Base-by-base conservation (phyloP, 2,888 invertebrate species). In the Drosophila meridionalis region DNA sequence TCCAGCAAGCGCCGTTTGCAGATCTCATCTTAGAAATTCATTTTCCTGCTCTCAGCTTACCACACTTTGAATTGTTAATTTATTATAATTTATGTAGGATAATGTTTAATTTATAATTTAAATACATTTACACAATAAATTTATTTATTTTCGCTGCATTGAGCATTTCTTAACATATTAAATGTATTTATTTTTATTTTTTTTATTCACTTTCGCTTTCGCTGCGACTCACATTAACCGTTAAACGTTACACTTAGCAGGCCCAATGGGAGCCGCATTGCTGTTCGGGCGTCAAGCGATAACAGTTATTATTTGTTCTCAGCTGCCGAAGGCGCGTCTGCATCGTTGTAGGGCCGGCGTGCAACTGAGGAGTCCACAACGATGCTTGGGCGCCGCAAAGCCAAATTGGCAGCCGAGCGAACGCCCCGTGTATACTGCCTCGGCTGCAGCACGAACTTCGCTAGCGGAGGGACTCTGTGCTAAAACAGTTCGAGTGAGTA, bases 281-380 rank as follows among this genome's bases (percentile, higher is more conserved):
- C 12, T 47, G 52, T 36, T 66, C 61, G 74, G 38, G 40, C 45
- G 59, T 36, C 9, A 40, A 48, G 48, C 60, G 71, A 58, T 69
- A 69, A 80, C 48, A 67, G 53, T 66, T 38, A 14, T 40, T 38
- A 5, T n/a, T 53, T n/a, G 30, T 52, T 20, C 11, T 6, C 4
- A 47, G 58, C 47, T 59, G 76, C 76, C 62, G 61, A 76, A 66
- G 63, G 53, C 43, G 71, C 87, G 89, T 89, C 89, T 72, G 78
- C 79, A 76, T 79, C 76, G 78, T 73, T 74, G 74, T 73, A 89
- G 80, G 80, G 83, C 91, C 91, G 91, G 91, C 80, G 84, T 78
- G 73, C 67, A 79, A 91, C 91, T 91, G 77, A 87, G 75, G 56
- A 32, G 43, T 34, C 6, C 45, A 8, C 50, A 50, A 14, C 43